Evolutionary conservation across 2,113 vertebrate genomes (phyloP).

Genomic region (Grammomys surdaster): DNA sequence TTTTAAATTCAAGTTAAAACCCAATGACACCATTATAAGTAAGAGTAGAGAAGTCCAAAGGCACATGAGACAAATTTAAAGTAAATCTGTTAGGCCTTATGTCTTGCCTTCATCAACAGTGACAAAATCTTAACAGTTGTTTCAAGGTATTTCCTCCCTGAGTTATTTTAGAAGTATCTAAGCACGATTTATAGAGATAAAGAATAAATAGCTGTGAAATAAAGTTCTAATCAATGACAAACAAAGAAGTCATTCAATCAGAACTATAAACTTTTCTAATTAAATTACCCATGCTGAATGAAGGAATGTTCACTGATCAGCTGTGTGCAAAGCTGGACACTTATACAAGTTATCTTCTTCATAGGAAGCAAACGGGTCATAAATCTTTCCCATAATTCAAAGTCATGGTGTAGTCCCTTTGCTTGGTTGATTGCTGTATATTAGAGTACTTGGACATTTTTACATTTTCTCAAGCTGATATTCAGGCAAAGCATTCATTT

Average conservation of each 20-base stretch:
- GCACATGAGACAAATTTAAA: neutral
- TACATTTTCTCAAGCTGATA: constrained; percentile 20
- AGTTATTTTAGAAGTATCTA: neutral
- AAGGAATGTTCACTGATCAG: constrained; percentile 66
- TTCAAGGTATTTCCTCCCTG: neutral
- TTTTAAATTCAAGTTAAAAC: constrained; percentile 32
- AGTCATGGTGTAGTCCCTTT: constrained; percentile 61
- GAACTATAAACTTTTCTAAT: constrained; percentile 66
- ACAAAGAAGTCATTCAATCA: constrained; percentile 70
- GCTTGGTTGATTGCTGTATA: constrained; percentile 67
- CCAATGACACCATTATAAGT: neutral
- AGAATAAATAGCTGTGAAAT: neutral
- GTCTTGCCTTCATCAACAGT: neutral
- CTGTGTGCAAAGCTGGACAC: constrained; percentile 72
- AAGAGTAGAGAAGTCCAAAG: neutral
- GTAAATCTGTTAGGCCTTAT: neutral
- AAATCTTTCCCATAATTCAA: constrained; percentile 74
- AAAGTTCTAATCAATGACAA: constrained; percentile 45
- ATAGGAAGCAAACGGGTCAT: constrained; percentile 64
- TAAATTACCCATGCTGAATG: constrained; percentile 54
- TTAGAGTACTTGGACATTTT: constrained; percentile 42
- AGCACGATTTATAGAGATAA: constrained; percentile 19
- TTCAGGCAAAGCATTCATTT: constrained; percentile 41
- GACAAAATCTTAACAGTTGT: too few species aligned
- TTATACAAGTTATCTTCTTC: constrained; percentile 58